A percentile compares a stretch with the other conserved stretches of the same genome.
Evolutionary conservation across 23 tunicate species (phyloP).

Genomic region (Clavelina lepadiformis): DNA sequence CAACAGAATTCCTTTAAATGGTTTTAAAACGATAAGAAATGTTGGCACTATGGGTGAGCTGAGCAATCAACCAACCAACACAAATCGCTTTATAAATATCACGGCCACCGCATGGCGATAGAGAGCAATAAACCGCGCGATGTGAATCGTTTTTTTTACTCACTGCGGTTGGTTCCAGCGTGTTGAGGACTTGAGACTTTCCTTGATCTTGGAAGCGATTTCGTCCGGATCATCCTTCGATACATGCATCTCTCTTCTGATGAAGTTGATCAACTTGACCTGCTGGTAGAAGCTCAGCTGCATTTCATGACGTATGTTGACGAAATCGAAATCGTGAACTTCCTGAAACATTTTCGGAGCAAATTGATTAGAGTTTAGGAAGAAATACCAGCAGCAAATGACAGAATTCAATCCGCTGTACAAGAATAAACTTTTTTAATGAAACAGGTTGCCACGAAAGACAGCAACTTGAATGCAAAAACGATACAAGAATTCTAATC

Average conservation of each 20-base stretch:
- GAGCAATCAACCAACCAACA: too few relatives aligned
- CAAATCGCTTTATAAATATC: too few relatives aligned
- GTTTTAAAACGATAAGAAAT: too few relatives aligned
- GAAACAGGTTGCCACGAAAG: not conserved
- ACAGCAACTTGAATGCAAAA: not conserved
- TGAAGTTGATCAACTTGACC: conserved; percentile 84
- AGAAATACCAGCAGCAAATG: not conserved
- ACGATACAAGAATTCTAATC: not conserved
- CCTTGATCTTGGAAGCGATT: conserved; percentile 20
- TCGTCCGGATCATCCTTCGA: conserved; percentile 7
- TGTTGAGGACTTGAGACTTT: conserved; percentile 27
- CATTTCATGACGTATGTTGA: conserved; percentile 48
- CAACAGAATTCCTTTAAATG: too few relatives aligned
- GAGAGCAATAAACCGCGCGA: not conserved
- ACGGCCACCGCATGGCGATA: not conserved
- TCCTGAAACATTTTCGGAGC: conserved; percentile 1
- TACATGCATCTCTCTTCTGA: conserved; percentile 49
- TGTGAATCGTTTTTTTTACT: not conserved
- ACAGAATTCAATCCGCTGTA: too few relatives aligned
- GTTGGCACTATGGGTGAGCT: too few relatives aligned
- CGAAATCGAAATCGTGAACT: conserved; percentile 70
- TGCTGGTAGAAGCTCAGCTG: conserved; percentile 90
- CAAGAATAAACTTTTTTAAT: not conserved
- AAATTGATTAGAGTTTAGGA: not conserved
- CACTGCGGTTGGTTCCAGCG: conserved; percentile 95